phyloP scores from a whole-genome alignment of 2,113 vertebrate species.

The Gymnarchus niloticus region DNA sequence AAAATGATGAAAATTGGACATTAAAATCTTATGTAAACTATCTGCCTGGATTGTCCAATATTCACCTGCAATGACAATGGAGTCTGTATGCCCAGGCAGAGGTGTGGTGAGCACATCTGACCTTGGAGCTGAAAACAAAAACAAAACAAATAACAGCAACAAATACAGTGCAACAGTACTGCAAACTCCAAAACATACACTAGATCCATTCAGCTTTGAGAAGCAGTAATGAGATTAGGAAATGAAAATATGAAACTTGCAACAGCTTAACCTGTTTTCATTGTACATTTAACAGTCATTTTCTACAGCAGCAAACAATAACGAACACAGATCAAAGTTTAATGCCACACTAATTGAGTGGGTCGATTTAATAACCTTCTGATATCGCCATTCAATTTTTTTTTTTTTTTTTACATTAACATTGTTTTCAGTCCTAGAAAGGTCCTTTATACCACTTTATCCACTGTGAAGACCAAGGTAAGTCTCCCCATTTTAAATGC shows the following conservation, averaged over 20 bases:
- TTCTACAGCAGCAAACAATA: neutral
- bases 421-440: too few relatives aligned
- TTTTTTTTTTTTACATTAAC: too few relatives aligned
- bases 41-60: neutral
- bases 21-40: neutral
- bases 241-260: neutral
- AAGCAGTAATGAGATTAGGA: neutral
- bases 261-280: neutral
- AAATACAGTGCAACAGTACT: slow-evolving; percentile 34
- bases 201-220: slow-evolving; percentile 4
- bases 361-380: too few relatives aligned
- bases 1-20: neutral
- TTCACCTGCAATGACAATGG: slow-evolving; percentile 50
- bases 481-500: too few relatives aligned
- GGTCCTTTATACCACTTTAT: too few relatives aligned
- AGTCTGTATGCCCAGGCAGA: slow-evolving; percentile 30
- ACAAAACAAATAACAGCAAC: neutral
- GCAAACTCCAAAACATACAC: neutral
- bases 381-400: too few relatives aligned
- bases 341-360: neutral
- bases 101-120: slow-evolving; percentile 43
- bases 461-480: too few relatives aligned
- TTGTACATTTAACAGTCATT: neutral
- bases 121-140: slow-evolving; percentile 18
- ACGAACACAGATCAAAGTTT: neutral